Base-by-base conservation (phyloP, 2,113 vertebrate genomes). In the Laticauda laticaudata region DNA sequence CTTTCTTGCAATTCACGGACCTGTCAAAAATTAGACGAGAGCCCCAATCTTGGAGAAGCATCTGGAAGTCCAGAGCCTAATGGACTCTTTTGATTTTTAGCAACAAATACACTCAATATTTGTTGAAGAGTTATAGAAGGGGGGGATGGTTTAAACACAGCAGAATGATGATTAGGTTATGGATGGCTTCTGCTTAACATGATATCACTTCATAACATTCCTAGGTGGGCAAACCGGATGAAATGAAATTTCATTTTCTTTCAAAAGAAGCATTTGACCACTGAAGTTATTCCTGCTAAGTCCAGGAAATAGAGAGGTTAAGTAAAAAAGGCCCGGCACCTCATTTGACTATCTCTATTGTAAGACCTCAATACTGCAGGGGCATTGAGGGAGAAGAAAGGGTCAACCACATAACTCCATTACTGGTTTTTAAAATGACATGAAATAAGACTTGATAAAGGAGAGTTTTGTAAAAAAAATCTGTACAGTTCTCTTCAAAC, bases 401-500 rank as follows among this genome's bases (percentile, higher is more conserved):
- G 5, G n/a, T 81, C 15, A 69, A 20, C 43, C 7, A 15, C 26
- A 15, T 43, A 3, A 18, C 45, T 90, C 29, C 45, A 29, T 34
- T 75, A n/a, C 34, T 34, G 61, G 8, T 11, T 75, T 90, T 10
- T 18, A 34, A 64, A 75, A n/a, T 20, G 24, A 24, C 15, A 53
- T 8, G n/a, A 61, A 51, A 26, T 24, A 89, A 89, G 18, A 12
- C 18, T 4, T 20, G 43, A 86, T 21, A 18, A 29, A 85, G 26
- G 43, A 81, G 11, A 0, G 11, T 12, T 64, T 29, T 14, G 92
- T 95, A n/a, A 34, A 34, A 92, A 92, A 51, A 51, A 51, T 51
- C 96, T 97, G 94, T 96, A 94, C 86, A 95, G 93, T 11, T 94
- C 95, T 93, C 64, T 89, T 96, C 43, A 94, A 93, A 94, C 75